A percentile compares a stretch with the other conserved stretches of the same genome.
These are phyloP conservation scores for Nixonia krombeini DNA, from an alignment of 1,140 invertebrate species.

Conservation along the genomic window DNA sequence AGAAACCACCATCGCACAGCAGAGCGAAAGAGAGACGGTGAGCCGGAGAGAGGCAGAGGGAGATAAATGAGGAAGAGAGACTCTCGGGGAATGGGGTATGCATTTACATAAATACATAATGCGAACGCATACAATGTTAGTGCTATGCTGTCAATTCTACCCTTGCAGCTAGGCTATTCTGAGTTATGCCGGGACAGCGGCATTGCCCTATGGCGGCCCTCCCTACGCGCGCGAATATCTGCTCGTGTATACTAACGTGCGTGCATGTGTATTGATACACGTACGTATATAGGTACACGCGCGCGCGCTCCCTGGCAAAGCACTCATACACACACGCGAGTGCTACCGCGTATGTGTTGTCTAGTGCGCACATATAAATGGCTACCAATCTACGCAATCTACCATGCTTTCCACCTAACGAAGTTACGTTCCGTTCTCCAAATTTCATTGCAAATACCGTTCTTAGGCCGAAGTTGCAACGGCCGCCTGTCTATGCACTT, in stretches of 20 bases:
- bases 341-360: background rate
- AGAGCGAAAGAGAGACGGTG: conserved; percentile 12
- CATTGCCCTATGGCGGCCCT: conserved; percentile 57
- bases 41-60: conserved; percentile 33
- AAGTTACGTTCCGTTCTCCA: conserved; percentile 26
- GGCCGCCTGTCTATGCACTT: no score
- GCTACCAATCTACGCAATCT: conserved; percentile 30
- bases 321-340: background rate
- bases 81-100: conserved; percentile 58
- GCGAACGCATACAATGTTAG: conserved; percentile 71
- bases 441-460: conserved; percentile 42
- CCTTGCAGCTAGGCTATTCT: conserved; percentile 69
- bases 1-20: conserved; percentile 37
- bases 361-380: conserved; percentile 25
- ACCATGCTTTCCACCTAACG: conserved; percentile 22
- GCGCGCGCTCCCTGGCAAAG: no score
- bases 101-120: conserved; percentile 74
- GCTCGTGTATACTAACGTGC: background rate
- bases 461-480: conserved; percentile 27
- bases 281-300: no score
- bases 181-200: conserved; percentile 66
- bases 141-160: conserved; percentile 72
- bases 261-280: conserved; percentile 23
- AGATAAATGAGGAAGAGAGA: conserved; percentile 36
- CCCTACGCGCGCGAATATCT: conserved; percentile 11